Base-by-base conservation (phyloP, 2,113 vertebrate species). In the Ictalurus punctatus region DNA sequence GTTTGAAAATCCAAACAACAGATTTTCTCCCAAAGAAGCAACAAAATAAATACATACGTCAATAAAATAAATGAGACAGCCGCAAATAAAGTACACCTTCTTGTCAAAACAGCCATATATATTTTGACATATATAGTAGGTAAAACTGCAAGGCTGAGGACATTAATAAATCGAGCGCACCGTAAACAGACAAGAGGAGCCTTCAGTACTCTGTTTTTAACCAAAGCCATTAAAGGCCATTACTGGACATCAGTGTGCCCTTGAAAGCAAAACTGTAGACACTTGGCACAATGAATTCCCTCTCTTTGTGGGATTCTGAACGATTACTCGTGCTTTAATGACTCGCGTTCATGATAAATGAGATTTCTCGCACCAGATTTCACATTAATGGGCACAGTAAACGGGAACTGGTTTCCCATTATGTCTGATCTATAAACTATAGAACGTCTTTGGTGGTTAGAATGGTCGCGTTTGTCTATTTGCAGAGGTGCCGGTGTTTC, bases 191-290 rank as follows among this genome's bases (percentile, higher is more conserved):
- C 14, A 67, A 48, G 9, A 14, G 56, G 25, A 80, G 37, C 56
- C 78, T 71, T 56, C n/a, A 27, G 76, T 19, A 1, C 65, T 71
- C 63, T 82, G 78, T 83, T 69, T 83, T 87, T 87, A 87, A 59
- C 79, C 73, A 83, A 88, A 83, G 79, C 86, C 52, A 88, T 88
- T 88, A 83, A 83, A 83, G 34, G 79, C 67, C 65, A 63, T 83
- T 59, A 40, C 34, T 30, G 65, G 86, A 88, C 59, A 65, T 83
- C 86, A 83, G 34, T 6, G 52, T 88, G 86, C 52, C 79, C 79
- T 59, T 83, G 86, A 88, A 71, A 83, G 30, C 10, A 12, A 27
- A 88, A 40, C 30, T 40, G 67, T 58, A 71, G 79, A 87, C 48
- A 82, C n/a, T 58, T 58, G 52, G 56, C 52, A 83, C 79, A 83